phyloP scores from a whole-genome alignment of 2,797 vertebrate species.

The Zalophus californianus region DNA sequence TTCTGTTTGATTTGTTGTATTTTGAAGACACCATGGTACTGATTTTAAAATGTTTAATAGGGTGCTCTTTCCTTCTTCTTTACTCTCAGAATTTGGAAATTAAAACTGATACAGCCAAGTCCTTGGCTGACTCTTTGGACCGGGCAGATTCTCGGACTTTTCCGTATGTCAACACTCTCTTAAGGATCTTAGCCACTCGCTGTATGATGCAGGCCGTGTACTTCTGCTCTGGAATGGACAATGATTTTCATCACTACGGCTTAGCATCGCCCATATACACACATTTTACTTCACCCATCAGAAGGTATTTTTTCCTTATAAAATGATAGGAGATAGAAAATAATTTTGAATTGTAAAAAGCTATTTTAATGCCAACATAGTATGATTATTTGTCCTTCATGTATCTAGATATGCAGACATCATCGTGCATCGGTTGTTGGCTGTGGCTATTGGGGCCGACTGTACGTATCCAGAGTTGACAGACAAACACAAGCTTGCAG shows the following conservation, averaged over 20 bases:
- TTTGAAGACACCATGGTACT: slow-evolving; percentile 30
- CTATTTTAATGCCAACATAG: neutral
- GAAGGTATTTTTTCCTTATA: slow-evolving; percentile 90
- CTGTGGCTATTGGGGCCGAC: slow-evolving; percentile 95
- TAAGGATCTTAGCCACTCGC: slow-evolving; percentile 96
- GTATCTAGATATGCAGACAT: slow-evolving; percentile 93
- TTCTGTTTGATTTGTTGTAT: neutral
- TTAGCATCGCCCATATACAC: slow-evolving; percentile 98
- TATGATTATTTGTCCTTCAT: slow-evolving; percentile 7
- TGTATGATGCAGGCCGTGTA: slow-evolving; percentile 99
- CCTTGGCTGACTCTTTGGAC: slow-evolving; percentile 96
- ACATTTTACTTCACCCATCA: slow-evolving; percentile 98
- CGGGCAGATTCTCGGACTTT: slow-evolving; percentile 90
- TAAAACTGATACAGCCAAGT: slow-evolving; percentile 95
- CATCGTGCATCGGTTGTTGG: slow-evolving; percentile 96
- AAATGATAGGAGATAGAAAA: slow-evolving; percentile 23
- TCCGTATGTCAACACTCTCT: slow-evolving; percentile 95
- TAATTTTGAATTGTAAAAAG: neutral
- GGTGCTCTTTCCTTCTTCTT: neutral
- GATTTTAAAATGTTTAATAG: neutral
- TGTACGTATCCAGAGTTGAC: slow-evolving; percentile 96
- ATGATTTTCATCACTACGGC: slow-evolving; percentile 98
- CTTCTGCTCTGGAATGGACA: slow-evolving; percentile 99
- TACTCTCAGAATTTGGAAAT: slow-evolving; percentile 91
- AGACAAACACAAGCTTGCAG: slow-evolving; percentile 96